Conservation (phyloP, 2,888 invertebrate species). For the Rhabditoides inermis region DNA sequence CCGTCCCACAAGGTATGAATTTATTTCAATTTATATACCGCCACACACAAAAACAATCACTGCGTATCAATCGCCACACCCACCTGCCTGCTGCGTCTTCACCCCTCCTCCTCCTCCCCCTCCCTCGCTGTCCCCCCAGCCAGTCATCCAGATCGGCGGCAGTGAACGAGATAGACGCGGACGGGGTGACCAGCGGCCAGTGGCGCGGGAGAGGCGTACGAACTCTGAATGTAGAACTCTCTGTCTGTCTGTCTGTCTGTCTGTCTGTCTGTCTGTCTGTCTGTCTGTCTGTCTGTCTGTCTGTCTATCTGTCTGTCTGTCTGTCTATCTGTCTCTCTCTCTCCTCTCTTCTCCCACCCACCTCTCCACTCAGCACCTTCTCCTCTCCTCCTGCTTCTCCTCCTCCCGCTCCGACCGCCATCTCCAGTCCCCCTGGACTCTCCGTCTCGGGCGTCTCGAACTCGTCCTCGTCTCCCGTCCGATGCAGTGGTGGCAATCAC, state of each 20-base stretch:
- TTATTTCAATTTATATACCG: too few relatives aligned
- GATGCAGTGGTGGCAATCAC: too few relatives aligned
- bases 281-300: neutral
- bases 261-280: neutral
- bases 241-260: neutral
- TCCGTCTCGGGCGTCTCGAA: too few relatives aligned
- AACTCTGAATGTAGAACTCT: conserved; percentile 1
- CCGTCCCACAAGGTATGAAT: too few relatives aligned
- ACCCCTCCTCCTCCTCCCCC: neutral
- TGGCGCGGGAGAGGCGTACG: neutral
- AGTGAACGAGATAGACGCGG: conserved; percentile 7
- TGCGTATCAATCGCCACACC: too few relatives aligned
- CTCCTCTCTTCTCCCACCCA: neutral
- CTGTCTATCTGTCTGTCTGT: conserved; percentile 3
- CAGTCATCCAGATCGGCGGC: conserved; percentile 18
- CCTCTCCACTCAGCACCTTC: conserved; percentile 10
- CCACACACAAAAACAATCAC: too few relatives aligned
- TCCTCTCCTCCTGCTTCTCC: conserved; percentile 17
- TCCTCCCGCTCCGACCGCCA: conserved; percentile 31
- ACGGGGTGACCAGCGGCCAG: too few relatives aligned
- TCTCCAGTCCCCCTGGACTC: too few relatives aligned
- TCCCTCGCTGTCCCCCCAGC: conserved; percentile 9
- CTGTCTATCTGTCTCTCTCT: neutral
- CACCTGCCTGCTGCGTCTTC: neutral
- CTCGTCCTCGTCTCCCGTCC: too few relatives aligned